Evolutionary conservation across 2,797 vertebrate species (phyloP).

Genomic region (Peromyscus melanophrys): DNA sequence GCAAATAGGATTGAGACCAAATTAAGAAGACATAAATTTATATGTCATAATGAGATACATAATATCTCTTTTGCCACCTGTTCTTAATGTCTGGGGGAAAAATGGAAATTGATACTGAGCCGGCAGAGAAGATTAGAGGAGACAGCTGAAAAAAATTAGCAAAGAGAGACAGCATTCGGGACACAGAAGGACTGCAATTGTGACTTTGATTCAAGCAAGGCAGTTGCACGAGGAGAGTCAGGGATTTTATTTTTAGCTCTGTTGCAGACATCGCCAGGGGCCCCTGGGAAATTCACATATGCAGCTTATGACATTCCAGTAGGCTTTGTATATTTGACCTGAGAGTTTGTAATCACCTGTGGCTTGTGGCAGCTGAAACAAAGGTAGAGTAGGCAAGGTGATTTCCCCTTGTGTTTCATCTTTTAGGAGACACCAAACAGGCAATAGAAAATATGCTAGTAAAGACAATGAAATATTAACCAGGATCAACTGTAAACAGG

Average conservation of each 20-base stretch:
- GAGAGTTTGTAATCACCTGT: slow-evolving; percentile 59
- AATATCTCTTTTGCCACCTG: slow-evolving; percentile 71
- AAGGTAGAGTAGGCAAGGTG: slow-evolving; percentile 28
- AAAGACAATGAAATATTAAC: slow-evolving; percentile 46
- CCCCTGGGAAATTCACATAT: slow-evolving; percentile 33
- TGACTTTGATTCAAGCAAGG: slow-evolving; percentile 64
- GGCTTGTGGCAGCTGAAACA: slow-evolving; percentile 67
- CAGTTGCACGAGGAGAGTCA: slow-evolving; percentile 50
- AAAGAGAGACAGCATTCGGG: slow-evolving; percentile 12
- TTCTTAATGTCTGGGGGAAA: slow-evolving; percentile 57
- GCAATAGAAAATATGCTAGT: slow-evolving; percentile 42
- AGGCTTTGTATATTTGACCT: slow-evolving; percentile 56
- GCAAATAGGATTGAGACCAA: neutral
- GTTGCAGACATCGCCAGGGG: slow-evolving; percentile 37
- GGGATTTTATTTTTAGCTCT: slow-evolving; percentile 73
- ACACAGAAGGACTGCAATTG: neutral
- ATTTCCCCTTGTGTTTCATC: slow-evolving; percentile 3
- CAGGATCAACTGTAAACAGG: neutral
- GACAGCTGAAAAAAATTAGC: slow-evolving; percentile 74
- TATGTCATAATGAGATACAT: neutral
- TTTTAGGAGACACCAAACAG: slow-evolving; percentile 27
- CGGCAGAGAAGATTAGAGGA: slow-evolving; percentile 64
- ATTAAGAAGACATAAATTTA: slow-evolving; percentile 55
- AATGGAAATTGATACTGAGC: slow-evolving; percentile 55
- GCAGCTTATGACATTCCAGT: slow-evolving; percentile 67